These are phyloP conservation scores for Lontra canadensis DNA, from an alignment of 2,113 vertebrate species.

Conservation along the genomic window DNA sequence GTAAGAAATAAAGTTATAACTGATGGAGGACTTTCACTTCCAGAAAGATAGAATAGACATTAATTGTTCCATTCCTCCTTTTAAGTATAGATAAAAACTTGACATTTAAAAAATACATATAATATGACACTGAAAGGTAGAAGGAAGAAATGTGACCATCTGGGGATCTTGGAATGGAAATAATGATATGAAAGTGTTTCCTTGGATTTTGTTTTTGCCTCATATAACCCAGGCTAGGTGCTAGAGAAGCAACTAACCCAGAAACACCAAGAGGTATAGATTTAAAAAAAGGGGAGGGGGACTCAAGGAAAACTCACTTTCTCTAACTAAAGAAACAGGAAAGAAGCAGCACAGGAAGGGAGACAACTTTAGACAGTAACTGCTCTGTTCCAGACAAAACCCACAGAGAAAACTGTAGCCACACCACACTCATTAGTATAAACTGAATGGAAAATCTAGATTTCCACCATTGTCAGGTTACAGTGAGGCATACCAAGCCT, in stretches of 20 bases:
- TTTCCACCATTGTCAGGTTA: neutral
- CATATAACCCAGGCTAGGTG: neutral
- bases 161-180: neutral
- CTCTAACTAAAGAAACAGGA: neutral
- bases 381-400: neutral
- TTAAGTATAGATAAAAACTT: neutral
- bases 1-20: neutral
- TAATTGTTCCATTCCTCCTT: neutral
- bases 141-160: neutral
- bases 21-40: neutral
- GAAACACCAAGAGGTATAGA: neutral
- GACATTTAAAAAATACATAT: neutral
- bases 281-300: neutral
- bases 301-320: neutral
- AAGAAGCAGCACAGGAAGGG: neutral
- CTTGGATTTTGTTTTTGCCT: neutral
- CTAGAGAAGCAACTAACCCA: neutral
- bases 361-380: neutral
- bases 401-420: neutral
- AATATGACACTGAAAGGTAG: neutral
- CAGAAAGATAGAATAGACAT: neutral
- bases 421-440: neutral
- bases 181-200: neutral
- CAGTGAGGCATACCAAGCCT: neutral
- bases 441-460: neutral